Percentiles rank a stretch among this genome's conserved stretches.
Conservation (phyloP, 2,113 vertebrate genomes). For the Clarias gariepinus region DNA sequence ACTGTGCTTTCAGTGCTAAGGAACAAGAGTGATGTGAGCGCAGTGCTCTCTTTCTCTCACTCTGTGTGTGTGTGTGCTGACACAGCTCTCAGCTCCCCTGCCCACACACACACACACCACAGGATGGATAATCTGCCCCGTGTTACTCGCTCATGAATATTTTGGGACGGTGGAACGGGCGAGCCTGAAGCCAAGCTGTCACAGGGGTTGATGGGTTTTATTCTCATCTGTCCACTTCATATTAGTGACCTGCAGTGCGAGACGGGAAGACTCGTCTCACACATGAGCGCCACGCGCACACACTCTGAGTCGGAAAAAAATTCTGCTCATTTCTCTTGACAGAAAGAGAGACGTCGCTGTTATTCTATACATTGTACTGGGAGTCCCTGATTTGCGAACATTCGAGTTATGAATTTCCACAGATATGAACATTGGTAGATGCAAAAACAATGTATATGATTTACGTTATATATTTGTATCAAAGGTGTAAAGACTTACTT, state of each 20-base stretch:
- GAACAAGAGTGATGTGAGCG: not conserved
- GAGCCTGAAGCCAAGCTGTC: slow-evolving; percentile 72
- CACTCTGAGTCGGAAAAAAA: not conserved
- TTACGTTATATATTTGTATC: no score
- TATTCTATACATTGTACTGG: no score
- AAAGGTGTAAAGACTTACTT: no score
- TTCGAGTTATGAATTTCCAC: no score
- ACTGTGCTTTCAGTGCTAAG: not conserved
- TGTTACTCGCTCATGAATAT: slow-evolving; percentile 74
- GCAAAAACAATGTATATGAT: no score
- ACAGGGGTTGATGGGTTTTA: slow-evolving; percentile 56
- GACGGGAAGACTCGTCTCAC: not conserved
- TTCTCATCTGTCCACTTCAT: slow-evolving; percentile 56
- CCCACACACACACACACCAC: slow-evolving; percentile 5
- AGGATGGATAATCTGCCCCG: slow-evolving; percentile 70
- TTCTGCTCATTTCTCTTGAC: no score
- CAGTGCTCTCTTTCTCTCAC: not conserved
- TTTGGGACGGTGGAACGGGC: slow-evolving; percentile 64
- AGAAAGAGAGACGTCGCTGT: no score
- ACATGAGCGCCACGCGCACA: not conserved
- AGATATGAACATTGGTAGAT: no score
- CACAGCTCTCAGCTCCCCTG: not conserved
- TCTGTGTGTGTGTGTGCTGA: slow-evolving; percentile 4
- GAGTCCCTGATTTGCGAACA: no score
- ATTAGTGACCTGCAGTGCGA: slow-evolving; percentile 58